phyloP scores from a whole-genome alignment of 2,113 vertebrate species.

The Cromileptes altivelis region DNA sequence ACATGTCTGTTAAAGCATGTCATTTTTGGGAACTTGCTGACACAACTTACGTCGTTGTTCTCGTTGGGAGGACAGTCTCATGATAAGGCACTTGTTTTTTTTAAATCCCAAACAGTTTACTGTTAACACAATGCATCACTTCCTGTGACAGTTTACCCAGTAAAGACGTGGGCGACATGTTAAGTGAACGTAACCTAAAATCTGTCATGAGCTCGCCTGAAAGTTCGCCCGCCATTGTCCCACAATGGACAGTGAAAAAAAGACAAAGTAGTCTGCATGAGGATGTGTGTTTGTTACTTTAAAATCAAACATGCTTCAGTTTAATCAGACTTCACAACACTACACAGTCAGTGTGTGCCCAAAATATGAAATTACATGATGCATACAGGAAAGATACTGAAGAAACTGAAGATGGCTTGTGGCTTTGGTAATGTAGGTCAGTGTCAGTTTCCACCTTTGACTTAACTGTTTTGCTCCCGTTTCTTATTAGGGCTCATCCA shows the following conservation, averaged over 20 bases:
- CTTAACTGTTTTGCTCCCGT: slow-evolving; percentile 43
- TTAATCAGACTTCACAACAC: background rate
- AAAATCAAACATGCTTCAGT: background rate
- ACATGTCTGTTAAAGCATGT: too few relatives aligned
- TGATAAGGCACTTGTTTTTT: background rate
- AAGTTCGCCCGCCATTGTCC: background rate
- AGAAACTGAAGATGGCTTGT: slow-evolving; percentile 40
- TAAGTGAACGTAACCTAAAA: too few relatives aligned
- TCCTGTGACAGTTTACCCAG: slow-evolving; percentile 8
- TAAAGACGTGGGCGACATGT: background rate
- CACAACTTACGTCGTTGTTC: background rate
- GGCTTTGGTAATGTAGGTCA: slow-evolving; percentile 76
- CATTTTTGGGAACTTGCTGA: background rate
- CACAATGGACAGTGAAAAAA: background rate
- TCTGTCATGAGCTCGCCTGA: background rate
- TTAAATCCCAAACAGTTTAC: background rate
- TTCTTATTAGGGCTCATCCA: slow-evolving; percentile 38
- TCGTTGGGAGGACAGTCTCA: background rate
- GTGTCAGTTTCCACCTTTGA: slow-evolving; percentile 51
- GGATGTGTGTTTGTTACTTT: background rate
- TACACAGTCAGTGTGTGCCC: background rate
- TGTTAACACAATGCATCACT: background rate
- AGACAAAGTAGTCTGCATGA: background rate
- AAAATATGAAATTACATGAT: slow-evolving; percentile 13
- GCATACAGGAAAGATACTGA: slow-evolving; percentile 27